Evolutionary conservation across 1,140 invertebrate genomes (phyloP).

Genomic region (Drosophila santomea): DNA sequence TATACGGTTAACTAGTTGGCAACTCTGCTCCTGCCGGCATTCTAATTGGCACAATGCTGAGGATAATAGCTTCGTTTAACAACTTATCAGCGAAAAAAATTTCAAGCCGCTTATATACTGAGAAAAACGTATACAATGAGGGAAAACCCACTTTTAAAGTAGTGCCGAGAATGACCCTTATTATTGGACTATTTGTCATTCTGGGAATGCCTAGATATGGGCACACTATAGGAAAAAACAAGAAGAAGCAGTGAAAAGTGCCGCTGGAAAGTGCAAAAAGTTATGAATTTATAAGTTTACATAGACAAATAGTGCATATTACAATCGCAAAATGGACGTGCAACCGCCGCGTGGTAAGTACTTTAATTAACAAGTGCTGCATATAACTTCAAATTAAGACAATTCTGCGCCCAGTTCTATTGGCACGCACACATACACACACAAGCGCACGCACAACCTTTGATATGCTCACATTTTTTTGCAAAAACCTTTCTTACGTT

Average conservation of each 20-base stretch:
- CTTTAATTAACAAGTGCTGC: background rate
- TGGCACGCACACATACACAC: conserved; percentile 14
- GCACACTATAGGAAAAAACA: conserved; percentile 12
- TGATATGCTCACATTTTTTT: conserved; percentile 33
- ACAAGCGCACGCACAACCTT: conserved; percentile 1
- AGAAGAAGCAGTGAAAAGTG: conserved; percentile 31
- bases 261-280: conserved; percentile 55
- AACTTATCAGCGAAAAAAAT: too few relatives aligned
- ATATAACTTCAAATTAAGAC: too few relatives aligned
- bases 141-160: background rate
- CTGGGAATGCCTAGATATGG: background rate
- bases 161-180: background rate
- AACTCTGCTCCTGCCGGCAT: background rate
- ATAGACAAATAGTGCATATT: conserved; percentile 49
- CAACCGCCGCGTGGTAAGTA: conserved; percentile 64
- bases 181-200: background rate
- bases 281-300: conserved; percentile 45
- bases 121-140: background rate
- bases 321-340: conserved; percentile 55
- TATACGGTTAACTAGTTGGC: background rate
- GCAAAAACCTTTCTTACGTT: conserved; percentile 5
- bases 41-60: background rate
- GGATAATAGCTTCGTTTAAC: background rate
- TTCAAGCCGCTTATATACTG: background rate
- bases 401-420: background rate